Percentiles rank a stretch among this genome's conserved stretches.
Evolutionary conservation across 2,888 invertebrate species (phyloP).

Genomic region (Mythimna pallens): DNA sequence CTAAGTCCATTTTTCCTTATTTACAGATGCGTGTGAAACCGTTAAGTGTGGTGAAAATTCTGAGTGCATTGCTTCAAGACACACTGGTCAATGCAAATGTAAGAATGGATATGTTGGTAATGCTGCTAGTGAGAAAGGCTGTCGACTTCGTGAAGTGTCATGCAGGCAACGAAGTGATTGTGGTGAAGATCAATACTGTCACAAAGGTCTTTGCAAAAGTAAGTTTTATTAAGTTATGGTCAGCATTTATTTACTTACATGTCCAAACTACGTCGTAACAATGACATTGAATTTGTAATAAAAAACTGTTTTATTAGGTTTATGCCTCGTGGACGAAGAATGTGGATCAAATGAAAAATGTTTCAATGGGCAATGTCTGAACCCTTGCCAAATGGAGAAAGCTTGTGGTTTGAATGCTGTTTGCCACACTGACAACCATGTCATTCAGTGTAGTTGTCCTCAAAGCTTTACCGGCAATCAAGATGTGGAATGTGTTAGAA

Average conservation of each 20-base stretch:
- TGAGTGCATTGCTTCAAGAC: slow-evolving; percentile 94
- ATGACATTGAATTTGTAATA: not conserved
- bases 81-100: slow-evolving; percentile 95
- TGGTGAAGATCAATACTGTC: slow-evolving; percentile 94
- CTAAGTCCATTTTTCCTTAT: not conserved
- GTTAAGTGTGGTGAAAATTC: slow-evolving; percentile 95
- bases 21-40: slow-evolving; percentile 94
- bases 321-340: slow-evolving; percentile 95
- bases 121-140: slow-evolving; percentile 93
- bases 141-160: slow-evolving; percentile 93
- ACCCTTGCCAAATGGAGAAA: slow-evolving; percentile 94
- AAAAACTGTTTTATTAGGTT: slow-evolving; percentile 86
- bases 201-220: slow-evolving; percentile 95
- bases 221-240: slow-evolving; percentile 59
- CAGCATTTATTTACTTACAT: not conserved
- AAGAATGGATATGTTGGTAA: slow-evolving; percentile 94
- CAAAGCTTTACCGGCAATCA: slow-evolving; percentile 96
- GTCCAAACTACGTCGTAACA: not conserved
- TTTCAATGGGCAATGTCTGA: slow-evolving; percentile 94
- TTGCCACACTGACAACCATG: slow-evolving; percentile 93
- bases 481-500: slow-evolving; percentile 95
- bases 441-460: slow-evolving; percentile 95
- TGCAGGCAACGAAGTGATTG: slow-evolving; percentile 94
- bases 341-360: slow-evolving; percentile 95
- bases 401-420: slow-evolving; percentile 96